phyloP scores from a whole-genome alignment of 2,888 invertebrate genomes.

The Andrena camellia region DNA sequence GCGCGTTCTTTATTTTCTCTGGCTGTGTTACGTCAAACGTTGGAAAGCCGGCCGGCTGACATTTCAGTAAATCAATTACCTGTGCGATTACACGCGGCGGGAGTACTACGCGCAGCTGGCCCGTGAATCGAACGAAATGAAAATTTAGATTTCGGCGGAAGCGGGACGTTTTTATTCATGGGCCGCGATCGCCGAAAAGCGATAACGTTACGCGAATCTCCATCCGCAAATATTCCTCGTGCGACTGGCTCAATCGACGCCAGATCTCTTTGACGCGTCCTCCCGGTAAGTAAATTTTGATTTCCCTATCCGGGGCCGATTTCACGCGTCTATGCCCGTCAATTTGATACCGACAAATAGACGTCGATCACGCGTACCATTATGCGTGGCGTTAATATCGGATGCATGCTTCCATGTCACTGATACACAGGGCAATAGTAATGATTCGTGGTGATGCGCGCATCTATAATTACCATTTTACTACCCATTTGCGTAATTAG shows the following conservation, averaged over 20 bases:
- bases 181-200: background rate
- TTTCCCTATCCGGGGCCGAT: conserved; percentile 27
- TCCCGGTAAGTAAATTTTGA: conserved; percentile 40
- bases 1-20: background rate
- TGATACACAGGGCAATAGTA: background rate
- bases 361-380: background rate
- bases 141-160: conserved; percentile 12
- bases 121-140: conserved; percentile 1
- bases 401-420: background rate
- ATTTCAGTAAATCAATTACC: conserved; percentile 12
- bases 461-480: background rate
- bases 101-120: background rate
- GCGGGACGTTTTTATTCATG: conserved; percentile 10
- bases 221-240: conserved; percentile 32
- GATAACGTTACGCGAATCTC: conserved; percentile 16
- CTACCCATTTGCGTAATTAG: background rate
- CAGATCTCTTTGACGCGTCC: conserved; percentile 20
- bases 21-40: background rate
- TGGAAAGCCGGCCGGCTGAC: background rate
- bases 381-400: background rate
- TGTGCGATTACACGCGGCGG: conserved; percentile 2
- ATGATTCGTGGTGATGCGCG: background rate
- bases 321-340: conserved; percentile 14
- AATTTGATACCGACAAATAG: conserved; percentile 29
- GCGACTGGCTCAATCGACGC: conserved; percentile 15